These are phyloP conservation scores for Taeniopygia guttata DNA, from an alignment of 2,797 vertebrate genomes.

Conservation along the genomic window DNA sequence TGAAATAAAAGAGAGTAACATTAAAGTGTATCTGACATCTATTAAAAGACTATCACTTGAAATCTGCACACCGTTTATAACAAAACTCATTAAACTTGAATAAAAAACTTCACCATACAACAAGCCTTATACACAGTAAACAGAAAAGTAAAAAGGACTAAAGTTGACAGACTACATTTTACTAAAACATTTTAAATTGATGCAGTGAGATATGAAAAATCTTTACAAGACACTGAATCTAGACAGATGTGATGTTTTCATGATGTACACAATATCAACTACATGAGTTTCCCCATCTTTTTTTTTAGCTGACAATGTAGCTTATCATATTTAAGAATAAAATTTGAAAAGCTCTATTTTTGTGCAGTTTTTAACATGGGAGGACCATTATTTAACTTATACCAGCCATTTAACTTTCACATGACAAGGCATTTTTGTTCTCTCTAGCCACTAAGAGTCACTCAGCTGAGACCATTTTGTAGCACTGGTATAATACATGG, in stretches of 20 bases:
- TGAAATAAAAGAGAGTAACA: constrained; percentile 78
- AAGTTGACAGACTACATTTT: not conserved
- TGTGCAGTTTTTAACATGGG: not conserved
- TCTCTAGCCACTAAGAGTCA: not conserved
- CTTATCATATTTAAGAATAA: not conserved
- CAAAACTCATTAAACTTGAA: constrained; percentile 66
- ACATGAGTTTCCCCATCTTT: not conserved
- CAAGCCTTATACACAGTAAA: not conserved
- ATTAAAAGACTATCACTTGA: constrained; percentile 78
- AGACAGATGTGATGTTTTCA: not conserved
- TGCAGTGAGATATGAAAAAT: not conserved
- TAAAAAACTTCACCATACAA: constrained; percentile 31
- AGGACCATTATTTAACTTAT: not conserved
- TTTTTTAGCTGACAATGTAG: not conserved
- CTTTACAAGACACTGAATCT: not conserved
- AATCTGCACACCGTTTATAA: constrained; percentile 68
- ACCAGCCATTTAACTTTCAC: not conserved
- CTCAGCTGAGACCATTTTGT: not conserved
- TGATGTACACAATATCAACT: not conserved
- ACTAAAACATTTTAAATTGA: not conserved
- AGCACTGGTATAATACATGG: not conserved
- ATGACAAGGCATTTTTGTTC: not conserved
- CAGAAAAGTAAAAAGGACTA: not conserved
- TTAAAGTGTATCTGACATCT: constrained; percentile 81
- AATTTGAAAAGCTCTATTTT: not conserved